Evolutionary conservation across 2,797 vertebrate genomes (phyloP).

Genomic region (Graptemys geographica): DNA sequence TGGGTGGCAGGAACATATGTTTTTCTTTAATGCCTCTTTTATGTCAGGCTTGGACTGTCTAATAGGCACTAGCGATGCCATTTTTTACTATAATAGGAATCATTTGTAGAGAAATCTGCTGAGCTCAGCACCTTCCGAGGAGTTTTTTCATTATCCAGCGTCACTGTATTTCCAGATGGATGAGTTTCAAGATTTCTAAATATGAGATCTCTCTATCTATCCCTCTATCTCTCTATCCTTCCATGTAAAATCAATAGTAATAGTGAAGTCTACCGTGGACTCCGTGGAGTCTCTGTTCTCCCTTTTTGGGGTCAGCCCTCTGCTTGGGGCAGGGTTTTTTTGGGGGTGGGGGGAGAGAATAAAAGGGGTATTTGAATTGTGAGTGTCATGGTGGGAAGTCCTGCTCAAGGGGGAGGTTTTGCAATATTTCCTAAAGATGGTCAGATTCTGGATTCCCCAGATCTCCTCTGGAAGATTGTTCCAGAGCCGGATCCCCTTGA

Average conservation of each 20-base stretch:
- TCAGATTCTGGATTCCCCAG: background rate
- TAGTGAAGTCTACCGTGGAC: background rate
- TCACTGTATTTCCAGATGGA: conserved; percentile 71
- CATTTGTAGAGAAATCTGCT: conserved; percentile 69
- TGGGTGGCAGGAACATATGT: background rate
- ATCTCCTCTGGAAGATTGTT: background rate
- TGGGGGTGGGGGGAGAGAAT: background rate
- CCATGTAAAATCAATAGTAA: background rate
- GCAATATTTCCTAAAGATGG: background rate
- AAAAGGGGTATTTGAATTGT: background rate
- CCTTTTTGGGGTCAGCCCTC: background rate
- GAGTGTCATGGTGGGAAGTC: background rate
- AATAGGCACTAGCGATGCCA: conserved; percentile 63
- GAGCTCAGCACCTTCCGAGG: conserved; percentile 60
- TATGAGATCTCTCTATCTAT: conserved; percentile 58
- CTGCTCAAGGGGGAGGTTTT: background rate
- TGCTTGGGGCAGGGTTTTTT: background rate
- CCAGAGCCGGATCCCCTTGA: background rate
- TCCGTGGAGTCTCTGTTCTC: background rate
- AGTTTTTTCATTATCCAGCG: conserved; percentile 68
- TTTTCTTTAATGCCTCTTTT: conserved; percentile 47
- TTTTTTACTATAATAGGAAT: conserved; percentile 76
- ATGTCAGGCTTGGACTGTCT: conserved; percentile 62
- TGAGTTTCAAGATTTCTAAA: conserved; percentile 71
- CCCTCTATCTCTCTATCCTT: background rate